Base-by-base conservation (phyloP, 2,888 invertebrate species). In the Geotrupes spiniger region DNA sequence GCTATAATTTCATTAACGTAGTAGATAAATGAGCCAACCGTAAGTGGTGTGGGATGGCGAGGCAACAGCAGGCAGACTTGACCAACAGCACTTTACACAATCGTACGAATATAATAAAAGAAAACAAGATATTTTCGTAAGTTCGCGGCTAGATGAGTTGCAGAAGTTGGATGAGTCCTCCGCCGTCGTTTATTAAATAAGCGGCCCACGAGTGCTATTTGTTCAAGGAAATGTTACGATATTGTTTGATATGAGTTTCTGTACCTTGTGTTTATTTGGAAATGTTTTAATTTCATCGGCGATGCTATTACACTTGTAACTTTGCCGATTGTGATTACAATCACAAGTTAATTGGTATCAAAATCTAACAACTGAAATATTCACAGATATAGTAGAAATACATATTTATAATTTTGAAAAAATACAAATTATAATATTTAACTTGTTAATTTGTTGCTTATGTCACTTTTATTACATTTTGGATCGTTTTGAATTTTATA, bases 1-100 rank as follows among this genome's bases (percentile, higher is more conserved):
- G 58, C 65, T 73, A 77, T 78, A 77, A 78, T 78, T 78, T 78
- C 77, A 77, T 78, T 78, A 78, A 74, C 74, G 67, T 71, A 57
- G 65, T 69, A 74, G 76, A 78, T 76, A 78, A 78, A 78, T 77
- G 77, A 74, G 74, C 69, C 55, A 53, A 60, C 63, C 65, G 64
- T 66, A 65, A 61, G 63, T 59, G 62, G 59, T 54, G 66, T 56
- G 49, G 53, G 53, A 57, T 57, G 56, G 52, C 49, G 58, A 51
- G 58, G 60, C 62, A 66, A 64, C 66, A 67, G 63, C 66, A 59
- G 63, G 64, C 59, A 39, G 27, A 26, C 39, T 61, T 58, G 62
- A 60, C 59, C 60, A 62, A 61, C 57, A 57, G 58, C 58, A 61
- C 56, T 60, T 63, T 62, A 61, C 57, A 59, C 58, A 62, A 63